phyloP scores from a whole-genome alignment of 1,140 invertebrate genomes.

The Pinna nobilis region DNA sequence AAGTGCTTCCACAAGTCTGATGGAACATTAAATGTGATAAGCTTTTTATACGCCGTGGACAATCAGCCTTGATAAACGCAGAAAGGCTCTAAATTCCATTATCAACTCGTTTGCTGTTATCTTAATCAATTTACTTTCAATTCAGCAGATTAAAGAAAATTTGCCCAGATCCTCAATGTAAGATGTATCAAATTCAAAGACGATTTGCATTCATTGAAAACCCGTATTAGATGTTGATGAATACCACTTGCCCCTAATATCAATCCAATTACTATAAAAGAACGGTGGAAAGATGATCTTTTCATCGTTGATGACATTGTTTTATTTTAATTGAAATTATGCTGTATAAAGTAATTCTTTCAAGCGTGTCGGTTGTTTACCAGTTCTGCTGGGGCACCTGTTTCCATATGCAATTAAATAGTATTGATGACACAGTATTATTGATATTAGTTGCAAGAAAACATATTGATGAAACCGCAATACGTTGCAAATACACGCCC shows the following conservation, averaged over 20 bases:
- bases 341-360: no score
- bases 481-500: no score
- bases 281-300: no score
- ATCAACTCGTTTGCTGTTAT: conserved; percentile 22
- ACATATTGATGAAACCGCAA: no score
- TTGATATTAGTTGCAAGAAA: no score
- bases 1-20: conserved; percentile 7
- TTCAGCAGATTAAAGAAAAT: conserved; percentile 10
- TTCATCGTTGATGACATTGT: no score
- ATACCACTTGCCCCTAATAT: conserved; percentile 14
- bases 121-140: conserved; percentile 24
- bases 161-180: background rate
- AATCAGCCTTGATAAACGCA: conserved; percentile 13
- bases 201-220: conserved; percentile 25
- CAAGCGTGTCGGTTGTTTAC: no score
- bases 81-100: conserved; percentile 23
- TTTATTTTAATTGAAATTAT: no score
- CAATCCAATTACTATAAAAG: conserved; percentile 14
- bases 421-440: no score
- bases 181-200: background rate
- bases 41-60: conserved; percentile 13
- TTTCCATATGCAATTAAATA: no score
- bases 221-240: conserved; percentile 13
- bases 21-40: conserved; percentile 20
- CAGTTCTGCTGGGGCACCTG: no score